Percentiles rank a stretch among this genome's conserved stretches.
phyloP scores from a whole-genome alignment of 2,888 invertebrate species.

The Chloroclystis v-ata region DNA sequence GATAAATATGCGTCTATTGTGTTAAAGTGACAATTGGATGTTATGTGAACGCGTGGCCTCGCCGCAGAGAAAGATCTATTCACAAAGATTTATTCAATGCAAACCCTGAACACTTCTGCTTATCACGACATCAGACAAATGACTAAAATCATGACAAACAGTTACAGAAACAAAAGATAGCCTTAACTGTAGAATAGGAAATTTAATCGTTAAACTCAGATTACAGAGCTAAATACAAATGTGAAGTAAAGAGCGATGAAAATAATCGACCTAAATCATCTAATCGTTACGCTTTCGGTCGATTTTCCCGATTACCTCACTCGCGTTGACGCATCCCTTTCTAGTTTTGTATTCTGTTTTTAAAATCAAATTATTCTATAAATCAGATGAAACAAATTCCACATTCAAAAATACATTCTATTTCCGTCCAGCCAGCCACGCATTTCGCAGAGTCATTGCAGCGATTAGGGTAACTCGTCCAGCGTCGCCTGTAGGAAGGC shows the following conservation, averaged over 20 bases:
- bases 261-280: too few relatives aligned
- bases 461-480: slow-evolving; percentile 64
- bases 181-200: too few relatives aligned
- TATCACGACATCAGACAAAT: slow-evolving; percentile 9
- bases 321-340: too few relatives aligned
- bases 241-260: too few relatives aligned
- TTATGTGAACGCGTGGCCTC: slow-evolving; percentile 23
- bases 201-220: too few relatives aligned
- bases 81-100: slow-evolving; percentile 13
- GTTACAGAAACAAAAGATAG: neutral
- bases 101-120: slow-evolving; percentile 9
- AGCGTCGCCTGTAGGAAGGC: slow-evolving; percentile 52
- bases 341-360: neutral
- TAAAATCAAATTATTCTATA: neutral
- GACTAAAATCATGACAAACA: slow-evolving; percentile 1
- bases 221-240: too few relatives aligned
- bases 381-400: too few relatives aligned
- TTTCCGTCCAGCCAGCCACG: slow-evolving; percentile 41
- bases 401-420: too few relatives aligned
- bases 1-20: slow-evolving; percentile 18
- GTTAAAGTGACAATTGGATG: slow-evolving; percentile 14
- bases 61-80: slow-evolving; percentile 15
- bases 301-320: too few relatives aligned
- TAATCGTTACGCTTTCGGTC: too few relatives aligned
- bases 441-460: slow-evolving; percentile 56